Percentiles rank a stretch among this genome's conserved stretches.
Conservation (phyloP, 2,888 invertebrate genomes). For the Megalurothrips usitatus region DNA sequence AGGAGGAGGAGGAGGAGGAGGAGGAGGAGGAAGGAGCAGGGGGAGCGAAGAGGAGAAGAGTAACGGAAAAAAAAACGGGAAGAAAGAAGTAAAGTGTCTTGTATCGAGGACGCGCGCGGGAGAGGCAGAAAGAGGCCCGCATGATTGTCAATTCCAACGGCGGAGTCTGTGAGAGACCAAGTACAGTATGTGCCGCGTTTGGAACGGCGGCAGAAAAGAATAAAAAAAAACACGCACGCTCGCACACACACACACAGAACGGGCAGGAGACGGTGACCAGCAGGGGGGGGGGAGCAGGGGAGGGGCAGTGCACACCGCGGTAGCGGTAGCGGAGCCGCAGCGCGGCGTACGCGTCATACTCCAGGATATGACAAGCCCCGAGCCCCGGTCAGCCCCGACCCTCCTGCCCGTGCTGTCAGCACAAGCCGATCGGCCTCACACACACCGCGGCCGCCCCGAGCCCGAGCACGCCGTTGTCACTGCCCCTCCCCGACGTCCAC, state of each 20-base stretch:
- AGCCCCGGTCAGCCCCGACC: too few species aligned
- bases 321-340: not conserved
- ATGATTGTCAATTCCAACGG: conserved; percentile 17
- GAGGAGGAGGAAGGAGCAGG: not conserved
- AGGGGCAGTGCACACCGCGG: not conserved
- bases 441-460: not conserved
- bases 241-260: too few species aligned
- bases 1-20: too few species aligned
- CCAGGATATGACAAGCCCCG: not conserved
- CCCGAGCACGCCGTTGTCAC: not conserved
- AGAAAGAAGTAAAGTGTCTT: conserved; percentile 9
- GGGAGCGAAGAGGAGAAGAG: too few species aligned
- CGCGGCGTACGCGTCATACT: too few species aligned
- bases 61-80: not conserved
- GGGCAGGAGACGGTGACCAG: not conserved
- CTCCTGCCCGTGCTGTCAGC: not conserved
- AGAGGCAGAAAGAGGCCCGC: not conserved
- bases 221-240: too few species aligned
- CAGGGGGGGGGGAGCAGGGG: not conserved
- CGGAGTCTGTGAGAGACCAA: conserved; percentile 20
- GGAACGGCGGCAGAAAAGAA: not conserved
- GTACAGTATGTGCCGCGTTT: conserved; percentile 21
- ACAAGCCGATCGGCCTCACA: not conserved
- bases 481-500: too few species aligned
- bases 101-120: conserved; percentile 15